These are phyloP conservation scores for Agrochola circellaris DNA, from an alignment of 2,888 invertebrate species.

Conservation along the genomic window DNA sequence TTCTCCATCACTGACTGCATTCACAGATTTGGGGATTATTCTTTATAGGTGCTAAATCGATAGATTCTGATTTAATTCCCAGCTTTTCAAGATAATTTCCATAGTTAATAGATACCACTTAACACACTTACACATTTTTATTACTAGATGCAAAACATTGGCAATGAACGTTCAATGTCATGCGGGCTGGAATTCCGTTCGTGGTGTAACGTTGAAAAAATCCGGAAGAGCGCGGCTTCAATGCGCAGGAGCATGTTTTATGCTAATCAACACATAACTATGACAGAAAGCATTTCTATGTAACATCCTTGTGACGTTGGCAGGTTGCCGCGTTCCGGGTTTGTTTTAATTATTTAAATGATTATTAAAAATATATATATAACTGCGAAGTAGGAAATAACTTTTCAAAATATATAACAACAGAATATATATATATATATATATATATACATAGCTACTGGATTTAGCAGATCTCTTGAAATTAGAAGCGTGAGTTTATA, in stretches of 20 bases:
- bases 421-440: too few relatives aligned
- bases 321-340: constrained; percentile 71
- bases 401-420: not conserved
- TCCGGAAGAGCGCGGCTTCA: constrained; percentile 78
- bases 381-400: not conserved
- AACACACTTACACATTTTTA: constrained; percentile 55
- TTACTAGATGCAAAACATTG: constrained; percentile 71
- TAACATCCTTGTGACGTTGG: constrained; percentile 75
- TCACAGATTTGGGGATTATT: not conserved
- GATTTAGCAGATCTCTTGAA: not conserved
- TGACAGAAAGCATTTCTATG: constrained; percentile 89
- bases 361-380: constrained; percentile 6
- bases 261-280: constrained; percentile 82
- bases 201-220: constrained; percentile 77
- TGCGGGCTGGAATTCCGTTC: constrained; percentile 79
- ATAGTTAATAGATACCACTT: not conserved
- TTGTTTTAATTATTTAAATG: constrained; percentile 28
- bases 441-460: too few relatives aligned
- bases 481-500: not conserved
- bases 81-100: not conserved
- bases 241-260: constrained; percentile 82
- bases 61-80: not conserved
- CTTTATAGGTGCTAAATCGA: not conserved
- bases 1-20: too few relatives aligned
- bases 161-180: constrained; percentile 75